Evolutionary conservation across 37 sponge, comb jelly and placozoan species (phyloP), one percentile per base, ranked within the genome.

Genomic region (Halichondria panicea): DNA sequence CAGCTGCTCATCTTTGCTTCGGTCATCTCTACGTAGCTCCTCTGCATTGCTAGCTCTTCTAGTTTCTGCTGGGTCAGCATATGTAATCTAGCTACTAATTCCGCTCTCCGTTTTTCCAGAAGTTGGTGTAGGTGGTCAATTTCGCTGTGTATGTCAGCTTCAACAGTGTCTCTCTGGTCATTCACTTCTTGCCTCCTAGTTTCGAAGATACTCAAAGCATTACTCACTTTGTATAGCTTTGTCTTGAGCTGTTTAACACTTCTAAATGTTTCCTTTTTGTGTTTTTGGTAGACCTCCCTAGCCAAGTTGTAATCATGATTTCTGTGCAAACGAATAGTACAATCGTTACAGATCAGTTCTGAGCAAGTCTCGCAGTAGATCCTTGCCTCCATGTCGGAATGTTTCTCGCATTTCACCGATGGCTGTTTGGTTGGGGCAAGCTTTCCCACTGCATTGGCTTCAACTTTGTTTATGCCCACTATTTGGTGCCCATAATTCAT

Each of bases 301-400:
- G 73, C 74, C 28, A 71, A 63, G 32, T 64, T 66, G 27, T 71
- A 81, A 7, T 62, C 19, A 66, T 81, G 82, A n/a, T 67, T 50
- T 0, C 56, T 35, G 62, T 81, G 82, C 33, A 28, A 22, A 5
- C 35, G 27, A 22, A 81, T 43, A 39, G 45, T 61, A 52, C 82
- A 81, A 48, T 71, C 18, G n/a, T n/a, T 35, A 40, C 82, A 81
- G 31, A 81, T 64, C 54, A 81, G 73, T 66, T 81, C 66, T 0
- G 46, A 63, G 63, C 81, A 81, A 0, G 72, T 71, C 72, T 81
- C 82, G 57, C 82, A 81, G 66, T 62, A 81, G 31, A 81, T 43
- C 18, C 73, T 74, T 37, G 53, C 39, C 30, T 72, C 63, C 43
- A 55, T 81, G 33, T 45, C 64, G n/a, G n/a, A n/a, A n/a, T n/a